Evolutionary conservation across 2,888 invertebrate genomes (phyloP), one percentile per base, ranked within the genome.

Genomic region (Heliconius sara): DNA sequence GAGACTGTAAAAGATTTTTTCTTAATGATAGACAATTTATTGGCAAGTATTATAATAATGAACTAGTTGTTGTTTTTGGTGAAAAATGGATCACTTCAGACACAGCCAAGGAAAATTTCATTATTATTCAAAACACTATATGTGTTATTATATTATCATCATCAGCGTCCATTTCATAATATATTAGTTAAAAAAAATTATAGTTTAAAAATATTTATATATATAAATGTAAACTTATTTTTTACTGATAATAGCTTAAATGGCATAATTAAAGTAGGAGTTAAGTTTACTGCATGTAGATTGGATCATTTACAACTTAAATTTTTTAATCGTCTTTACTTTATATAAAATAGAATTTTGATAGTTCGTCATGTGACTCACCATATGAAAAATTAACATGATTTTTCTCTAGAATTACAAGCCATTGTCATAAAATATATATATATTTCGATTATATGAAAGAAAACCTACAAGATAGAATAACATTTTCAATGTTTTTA

Each of bases 1-100:
- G 99, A 4, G 99, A 98, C 99, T 99, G 93, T 77, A 81, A 96
- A 43, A 80, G 19, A 73, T 22, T 16, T 57, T 22, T 65, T 65
- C 12, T 27, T 10, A 63, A 25, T 30, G 30, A 30, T 30, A 30
- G 30, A 63, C 25, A 13, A 63, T 60, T n/a, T n/a, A 57, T n/a
- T 57, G 7, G 7, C 22, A 52, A 22, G 22, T 57, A 22, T 57
- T 22, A 57, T 22, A 22, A 22, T 22, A 22, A 3, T n/a, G 22
- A 57, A 22, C n/a, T 60, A 52, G 30, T 30, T 30, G 19, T 19
- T 63, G n/a, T 65, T 68, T 71, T 52, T 47, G 60, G 3, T 67
- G 2, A 63, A 12, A 10, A 43, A 25, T 73, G 75, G 79, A 78
- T 81, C 83, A 85, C 83, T 83, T 87, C 87, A 87, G 87, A 84